A percentile compares a stretch with the other conserved stretches of the same genome.
Conservation (phyloP, 2,888 invertebrate genomes). For the Noctua pronuba region DNA sequence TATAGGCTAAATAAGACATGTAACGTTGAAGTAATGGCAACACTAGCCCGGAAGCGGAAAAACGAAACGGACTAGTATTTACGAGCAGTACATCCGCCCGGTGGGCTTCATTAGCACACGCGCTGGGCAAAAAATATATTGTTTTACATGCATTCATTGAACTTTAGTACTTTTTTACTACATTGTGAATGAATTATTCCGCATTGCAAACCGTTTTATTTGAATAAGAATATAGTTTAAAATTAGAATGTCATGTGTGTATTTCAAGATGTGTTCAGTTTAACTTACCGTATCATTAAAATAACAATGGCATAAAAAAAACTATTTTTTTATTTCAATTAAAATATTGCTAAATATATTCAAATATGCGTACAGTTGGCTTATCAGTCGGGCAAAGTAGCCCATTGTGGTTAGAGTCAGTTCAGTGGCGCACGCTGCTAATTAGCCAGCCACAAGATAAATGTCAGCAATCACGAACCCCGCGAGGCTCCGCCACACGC, state of each 20-base stretch:
- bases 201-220: constrained; percentile 25
- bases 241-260: neutral
- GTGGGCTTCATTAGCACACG: constrained; percentile 83
- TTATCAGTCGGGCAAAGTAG: constrained; percentile 54
- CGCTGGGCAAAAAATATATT: constrained; percentile 73
- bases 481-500: constrained; percentile 72
- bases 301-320: neutral
- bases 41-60: constrained; percentile 87
- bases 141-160: constrained; percentile 71
- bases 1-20: constrained; percentile 86
- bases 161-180: constrained; percentile 67
- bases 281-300: constrained; percentile 1
- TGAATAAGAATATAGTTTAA: constrained; percentile 5
- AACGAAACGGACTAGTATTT: constrained; percentile 89
- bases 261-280: neutral
- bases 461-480: constrained; percentile 86
- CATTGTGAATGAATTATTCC: constrained; percentile 36
- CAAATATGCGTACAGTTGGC: constrained; percentile 42
- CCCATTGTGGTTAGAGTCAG: constrained; percentile 74
- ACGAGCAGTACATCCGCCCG: constrained; percentile 87
- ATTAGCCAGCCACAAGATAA: constrained; percentile 86
- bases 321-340: neutral
- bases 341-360: constrained; percentile 8
- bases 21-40: constrained; percentile 85
- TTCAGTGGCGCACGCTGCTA: constrained; percentile 75